phyloP scores from a whole-genome alignment of 1,140 invertebrate species.

The Formica exsecta region DNA sequence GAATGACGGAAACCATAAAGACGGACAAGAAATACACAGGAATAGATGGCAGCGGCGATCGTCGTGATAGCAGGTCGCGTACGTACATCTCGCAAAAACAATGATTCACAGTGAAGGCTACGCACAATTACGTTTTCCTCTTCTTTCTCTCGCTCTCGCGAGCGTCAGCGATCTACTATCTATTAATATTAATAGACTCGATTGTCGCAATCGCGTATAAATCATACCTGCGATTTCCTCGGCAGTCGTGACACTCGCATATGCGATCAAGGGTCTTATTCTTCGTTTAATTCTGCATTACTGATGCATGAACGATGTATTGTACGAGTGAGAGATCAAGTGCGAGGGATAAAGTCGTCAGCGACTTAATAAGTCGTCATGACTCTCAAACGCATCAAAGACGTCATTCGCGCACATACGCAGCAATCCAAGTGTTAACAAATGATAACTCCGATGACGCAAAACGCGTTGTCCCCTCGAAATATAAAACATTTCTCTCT shows the following conservation, averaged over 20 bases:
- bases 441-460: neutral
- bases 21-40: conserved; percentile 61
- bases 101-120: conserved; percentile 57
- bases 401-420: conserved; percentile 4
- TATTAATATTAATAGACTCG: conserved; percentile 10
- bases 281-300: neutral
- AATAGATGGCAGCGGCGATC: conserved; percentile 70
- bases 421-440: neutral
- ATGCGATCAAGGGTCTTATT: neutral
- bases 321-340: neutral
- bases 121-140: conserved; percentile 27
- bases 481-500: neutral
- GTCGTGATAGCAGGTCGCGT: conserved; percentile 49
- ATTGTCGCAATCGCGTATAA: neutral
- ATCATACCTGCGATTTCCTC: neutral
- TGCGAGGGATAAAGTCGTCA: neutral
- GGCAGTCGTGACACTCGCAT: neutral
- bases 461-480: neutral
- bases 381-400: neutral
- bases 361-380: neutral
- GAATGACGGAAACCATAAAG: conserved; percentile 69
- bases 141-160: neutral
- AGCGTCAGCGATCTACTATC: neutral
- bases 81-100: conserved; percentile 56
- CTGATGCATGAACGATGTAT: neutral